phyloP scores from a whole-genome alignment of 64 coral and sea anemone genomes.

The Montipora efflorescens region DNA sequence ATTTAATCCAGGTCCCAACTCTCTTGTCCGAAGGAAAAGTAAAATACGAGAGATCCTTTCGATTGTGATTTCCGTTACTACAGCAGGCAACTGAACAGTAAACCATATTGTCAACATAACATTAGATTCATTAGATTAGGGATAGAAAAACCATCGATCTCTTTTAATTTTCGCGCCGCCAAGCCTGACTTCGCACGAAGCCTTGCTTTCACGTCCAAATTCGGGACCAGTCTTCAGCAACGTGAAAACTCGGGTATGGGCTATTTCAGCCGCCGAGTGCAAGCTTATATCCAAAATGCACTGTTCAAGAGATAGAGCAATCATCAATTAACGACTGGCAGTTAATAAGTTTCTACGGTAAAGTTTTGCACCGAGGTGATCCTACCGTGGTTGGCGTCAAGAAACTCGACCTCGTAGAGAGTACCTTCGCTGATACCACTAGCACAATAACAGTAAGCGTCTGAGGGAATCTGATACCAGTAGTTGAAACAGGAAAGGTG shows the following conservation, averaged over 20 bases:
- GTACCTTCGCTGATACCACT: too few relatives aligned
- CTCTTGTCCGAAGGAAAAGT: constrained; percentile 46
- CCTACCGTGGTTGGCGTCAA: too few relatives aligned
- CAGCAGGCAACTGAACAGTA: constrained; percentile 65
- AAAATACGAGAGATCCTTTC: constrained; percentile 61
- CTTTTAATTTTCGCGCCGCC: constrained; percentile 52
- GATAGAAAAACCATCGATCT: not conserved
- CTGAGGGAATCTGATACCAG: too few relatives aligned
- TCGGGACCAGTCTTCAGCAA: constrained; percentile 51
- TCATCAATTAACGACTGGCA: too few relatives aligned
- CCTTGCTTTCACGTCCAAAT: constrained; percentile 52
- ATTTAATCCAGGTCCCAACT: constrained; percentile 32
- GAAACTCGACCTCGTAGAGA: too few relatives aligned
- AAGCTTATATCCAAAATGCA: too few relatives aligned
- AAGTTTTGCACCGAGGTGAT: too few relatives aligned
- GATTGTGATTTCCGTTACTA: constrained; percentile 52
- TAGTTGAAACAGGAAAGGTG: too few relatives aligned
- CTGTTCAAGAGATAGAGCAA: too few relatives aligned
- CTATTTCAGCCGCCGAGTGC: too few relatives aligned
- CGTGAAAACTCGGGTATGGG: constrained; percentile 68
- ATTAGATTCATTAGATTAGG: not conserved
- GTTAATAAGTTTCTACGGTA: too few relatives aligned
- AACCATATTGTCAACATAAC: constrained; percentile 60
- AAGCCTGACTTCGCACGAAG: constrained; percentile 53
- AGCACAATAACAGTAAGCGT: too few relatives aligned